Percentiles rank a stretch among this genome's conserved stretches.
Evolutionary conservation across 2,797 vertebrate species (phyloP).

Genomic region (Brachymystax lenok): DNA sequence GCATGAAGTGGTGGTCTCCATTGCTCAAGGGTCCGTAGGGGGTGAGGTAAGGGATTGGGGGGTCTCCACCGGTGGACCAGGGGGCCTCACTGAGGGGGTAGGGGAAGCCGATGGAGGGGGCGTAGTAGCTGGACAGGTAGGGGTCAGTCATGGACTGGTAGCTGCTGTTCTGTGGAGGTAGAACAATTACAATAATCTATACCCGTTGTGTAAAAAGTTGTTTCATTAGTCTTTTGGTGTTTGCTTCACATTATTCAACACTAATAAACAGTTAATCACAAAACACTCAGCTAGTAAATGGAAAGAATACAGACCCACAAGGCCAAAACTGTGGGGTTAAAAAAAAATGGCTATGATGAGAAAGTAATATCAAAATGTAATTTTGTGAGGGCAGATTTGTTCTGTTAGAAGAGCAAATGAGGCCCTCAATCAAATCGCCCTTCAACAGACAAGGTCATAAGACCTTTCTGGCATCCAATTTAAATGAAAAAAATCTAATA

Average conservation of each 20-base stretch:
- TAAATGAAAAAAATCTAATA: background rate
- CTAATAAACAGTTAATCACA: no score
- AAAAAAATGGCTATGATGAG: no score
- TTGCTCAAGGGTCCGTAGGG: slow-evolving; percentile 95
- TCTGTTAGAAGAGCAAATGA: background rate
- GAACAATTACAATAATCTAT: slow-evolving; percentile 23
- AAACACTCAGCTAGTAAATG: no score
- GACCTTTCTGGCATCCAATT: background rate
- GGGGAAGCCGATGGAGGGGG: slow-evolving; percentile 92
- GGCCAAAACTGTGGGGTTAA: no score
- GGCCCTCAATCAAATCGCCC: background rate
- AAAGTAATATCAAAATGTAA: background rate
- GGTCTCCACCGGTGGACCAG: slow-evolving; percentile 96
- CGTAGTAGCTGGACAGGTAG: slow-evolving; percentile 94
- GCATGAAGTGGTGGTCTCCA: slow-evolving; percentile 96
- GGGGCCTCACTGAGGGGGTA: slow-evolving; percentile 95
- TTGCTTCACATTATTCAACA: no score
- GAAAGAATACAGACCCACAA: no score
- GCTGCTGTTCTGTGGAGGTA: slow-evolving; percentile 83
- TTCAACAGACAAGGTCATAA: background rate
- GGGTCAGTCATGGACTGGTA: slow-evolving; percentile 97
- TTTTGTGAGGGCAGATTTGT: background rate
- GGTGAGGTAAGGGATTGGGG: slow-evolving; percentile 93
- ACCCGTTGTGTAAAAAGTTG: no score
- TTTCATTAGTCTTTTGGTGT: no score